These are phyloP conservation scores for Orthosia incerta DNA, from an alignment of 2,888 invertebrate species.

Conservation along the genomic window DNA sequence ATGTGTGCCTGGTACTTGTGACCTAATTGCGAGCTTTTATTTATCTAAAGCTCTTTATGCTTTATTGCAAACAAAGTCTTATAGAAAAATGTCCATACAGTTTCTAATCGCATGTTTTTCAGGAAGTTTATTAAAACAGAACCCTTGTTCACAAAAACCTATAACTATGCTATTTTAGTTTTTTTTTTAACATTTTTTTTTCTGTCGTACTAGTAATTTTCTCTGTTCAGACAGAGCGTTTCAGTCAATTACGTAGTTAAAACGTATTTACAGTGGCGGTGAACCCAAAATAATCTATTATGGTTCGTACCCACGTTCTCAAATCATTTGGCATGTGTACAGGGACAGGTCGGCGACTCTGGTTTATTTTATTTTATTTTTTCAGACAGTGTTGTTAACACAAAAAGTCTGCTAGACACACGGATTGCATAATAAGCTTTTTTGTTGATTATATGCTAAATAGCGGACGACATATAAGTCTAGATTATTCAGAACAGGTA, in stretches of 20 bases:
- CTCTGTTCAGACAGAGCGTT: constrained; percentile 14
- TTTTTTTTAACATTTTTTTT: constrained; percentile 11
- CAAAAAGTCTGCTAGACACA: constrained; percentile 1
- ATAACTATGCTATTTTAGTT: not conserved
- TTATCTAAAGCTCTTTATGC: constrained; percentile 26
- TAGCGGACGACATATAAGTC: constrained; percentile 5
- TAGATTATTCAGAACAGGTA: constrained; percentile 15
- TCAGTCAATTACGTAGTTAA: constrained; percentile 13
- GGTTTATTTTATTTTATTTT: not conserved
- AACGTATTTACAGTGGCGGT: constrained; percentile 28
- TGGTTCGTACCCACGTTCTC: constrained; percentile 3
- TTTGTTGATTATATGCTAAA: constrained; percentile 35
- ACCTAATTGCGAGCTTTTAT: constrained; percentile 66
- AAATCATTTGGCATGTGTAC: constrained; percentile 25
- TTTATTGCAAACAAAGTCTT: not conserved
- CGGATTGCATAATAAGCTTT: constrained; percentile 1
- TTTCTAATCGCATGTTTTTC: constrained; percentile 2
- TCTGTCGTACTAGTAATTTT: constrained; percentile 1
- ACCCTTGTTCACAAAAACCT: not conserved
- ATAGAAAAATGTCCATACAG: not conserved
- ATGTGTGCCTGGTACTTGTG: constrained; percentile 74
- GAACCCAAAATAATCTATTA: constrained; percentile 34
- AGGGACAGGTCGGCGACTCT: constrained; percentile 42
- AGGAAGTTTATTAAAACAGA: not conserved
- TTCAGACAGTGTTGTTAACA: not conserved